These are phyloP conservation scores for Karalla daura DNA, from an alignment of 2,797 vertebrate species.

Conservation along the genomic window DNA sequence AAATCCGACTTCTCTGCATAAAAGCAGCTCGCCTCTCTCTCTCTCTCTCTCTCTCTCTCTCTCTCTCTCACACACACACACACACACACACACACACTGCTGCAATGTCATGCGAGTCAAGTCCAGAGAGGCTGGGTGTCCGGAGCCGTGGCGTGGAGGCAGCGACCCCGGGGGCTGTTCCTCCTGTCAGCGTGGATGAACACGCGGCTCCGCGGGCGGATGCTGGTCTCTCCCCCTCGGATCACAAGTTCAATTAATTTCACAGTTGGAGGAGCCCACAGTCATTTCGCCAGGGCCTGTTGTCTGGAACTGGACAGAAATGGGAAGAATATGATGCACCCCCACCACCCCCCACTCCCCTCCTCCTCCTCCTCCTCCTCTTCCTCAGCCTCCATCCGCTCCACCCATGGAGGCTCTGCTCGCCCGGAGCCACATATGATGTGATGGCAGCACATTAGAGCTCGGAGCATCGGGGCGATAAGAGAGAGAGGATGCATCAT, in stretches of 20 bases:
- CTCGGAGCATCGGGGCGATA: conserved; percentile 46
- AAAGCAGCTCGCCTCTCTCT: no score
- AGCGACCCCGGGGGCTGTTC: conserved; percentile 64
- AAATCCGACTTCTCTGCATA: conserved; percentile 17
- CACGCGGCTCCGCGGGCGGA: conserved; percentile 57
- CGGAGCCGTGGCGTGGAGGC: conserved; percentile 59
- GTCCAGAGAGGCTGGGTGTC: conserved; percentile 41
- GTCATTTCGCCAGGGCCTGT: conserved; percentile 58
- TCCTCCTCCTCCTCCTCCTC: conserved; percentile 18
- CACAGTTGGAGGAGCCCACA: conserved; percentile 77
- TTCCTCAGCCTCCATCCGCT: conserved; percentile 22
- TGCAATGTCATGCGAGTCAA: conserved; percentile 57
- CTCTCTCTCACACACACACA: no score
- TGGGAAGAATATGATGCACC: conserved; percentile 56
- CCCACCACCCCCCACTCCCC: conserved; percentile 26
- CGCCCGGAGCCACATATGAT: conserved; percentile 64
- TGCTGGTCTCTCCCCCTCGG: conserved; percentile 63
- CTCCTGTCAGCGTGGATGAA: conserved; percentile 52
- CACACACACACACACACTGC: conserved; percentile 36
- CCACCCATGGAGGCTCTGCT: conserved; percentile 56
- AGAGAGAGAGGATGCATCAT: conserved; percentile 56
- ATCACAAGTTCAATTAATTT: conserved; percentile 85
- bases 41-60: no score
- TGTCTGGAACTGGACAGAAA: conserved; percentile 67
- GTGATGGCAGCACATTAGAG: conserved; percentile 68